Base-by-base conservation (phyloP, 2,888 invertebrate species). In the Nephrotoma appendiculata region DNA sequence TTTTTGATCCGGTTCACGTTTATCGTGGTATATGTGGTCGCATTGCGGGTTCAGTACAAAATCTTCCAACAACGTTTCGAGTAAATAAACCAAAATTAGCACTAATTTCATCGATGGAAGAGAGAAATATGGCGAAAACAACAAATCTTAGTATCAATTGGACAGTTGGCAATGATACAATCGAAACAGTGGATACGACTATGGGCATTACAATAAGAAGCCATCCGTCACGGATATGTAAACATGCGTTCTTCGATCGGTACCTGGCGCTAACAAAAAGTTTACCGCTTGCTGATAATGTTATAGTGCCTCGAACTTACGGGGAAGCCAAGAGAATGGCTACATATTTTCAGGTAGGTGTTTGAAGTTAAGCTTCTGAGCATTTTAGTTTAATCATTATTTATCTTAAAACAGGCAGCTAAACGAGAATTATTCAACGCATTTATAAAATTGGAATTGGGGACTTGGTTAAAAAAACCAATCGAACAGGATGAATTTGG, bases 131-230 rank as follows among this genome's bases (percentile, higher is more conserved):
- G 1, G 95, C 96, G 9, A 96, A 98, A 89, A 97, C 98, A 12
- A 98, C 98, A 0, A 96, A 95, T 91, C 97, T 97, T 92, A 96
- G 97, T 88, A 95, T 98, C 5, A 96, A 97, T 91, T 98, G 98
- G 98, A 94, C 94, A 86, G 92, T 93, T 87, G 94, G 95, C 89
- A 91, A 91, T 87, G 5, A 86, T n/a, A 91, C 93, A 86, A 94
- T 96, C 0, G 98, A 98, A 92, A 94, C 98, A 2, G 94, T 98
- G 86, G 97, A 97, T 91, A 96, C 97, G 7, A 94, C 95, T 57
- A 96, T 96, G 0, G 98, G 98, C 4, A 97, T 96, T 90, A 95
- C 96, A 86, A 96, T 97, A 89, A 93, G 93, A 87, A 96, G 96
- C 0, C 94, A 94, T 89, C 94, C 95, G 0, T 97, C 97, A 0